These are phyloP conservation scores for Planiliza haematocheilus DNA, from an alignment of 2,113 vertebrate genomes.

Conservation along the genomic window DNA sequence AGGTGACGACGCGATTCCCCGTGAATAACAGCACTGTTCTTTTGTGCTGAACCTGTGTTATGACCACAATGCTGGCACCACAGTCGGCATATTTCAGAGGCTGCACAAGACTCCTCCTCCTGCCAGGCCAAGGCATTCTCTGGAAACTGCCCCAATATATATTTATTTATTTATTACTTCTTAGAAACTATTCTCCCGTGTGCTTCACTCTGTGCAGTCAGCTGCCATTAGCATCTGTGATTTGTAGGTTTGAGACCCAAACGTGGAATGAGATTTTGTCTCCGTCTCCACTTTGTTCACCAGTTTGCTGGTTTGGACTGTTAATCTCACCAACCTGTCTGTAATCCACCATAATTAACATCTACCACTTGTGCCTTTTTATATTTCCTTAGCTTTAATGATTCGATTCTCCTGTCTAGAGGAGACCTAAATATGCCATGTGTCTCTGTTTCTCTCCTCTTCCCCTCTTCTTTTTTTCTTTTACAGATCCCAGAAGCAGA, in stretches of 20 bases:
- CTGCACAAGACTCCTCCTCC: conserved; percentile 26
- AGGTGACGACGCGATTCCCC: conserved; percentile 61
- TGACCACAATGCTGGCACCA: conserved; percentile 65
- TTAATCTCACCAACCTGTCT: background rate
- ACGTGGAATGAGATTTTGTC: conserved; percentile 7
- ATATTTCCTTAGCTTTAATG: background rate
- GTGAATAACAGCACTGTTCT: conserved; percentile 76
- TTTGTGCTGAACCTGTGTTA: conserved; percentile 68
- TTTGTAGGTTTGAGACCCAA: conserved; percentile 37
- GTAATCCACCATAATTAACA: conserved; percentile 2
- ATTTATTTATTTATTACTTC: conserved; percentile 1
- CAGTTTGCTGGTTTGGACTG: background rate
- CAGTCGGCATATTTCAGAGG: conserved; percentile 59
- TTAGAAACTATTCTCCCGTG: conserved; percentile 19
- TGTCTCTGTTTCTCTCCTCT: conserved; percentile 21
- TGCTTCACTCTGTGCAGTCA: background rate
- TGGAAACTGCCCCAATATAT: conserved; percentile 33
- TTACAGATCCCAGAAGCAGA: conserved; percentile 88
- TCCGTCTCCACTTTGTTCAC: conserved; percentile 14
- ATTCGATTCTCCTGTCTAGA: conserved; percentile 6
- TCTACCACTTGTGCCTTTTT: background rate
- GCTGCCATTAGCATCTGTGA: conserved; percentile 24
- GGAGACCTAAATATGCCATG: conserved; percentile 19
- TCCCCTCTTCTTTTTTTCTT: conserved; percentile 39
- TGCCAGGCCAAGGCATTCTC: conserved; percentile 31